These are phyloP conservation scores for Paragorgia papillata DNA, from an alignment of 92 coral and sea anemone species.

Conservation along the genomic window DNA sequence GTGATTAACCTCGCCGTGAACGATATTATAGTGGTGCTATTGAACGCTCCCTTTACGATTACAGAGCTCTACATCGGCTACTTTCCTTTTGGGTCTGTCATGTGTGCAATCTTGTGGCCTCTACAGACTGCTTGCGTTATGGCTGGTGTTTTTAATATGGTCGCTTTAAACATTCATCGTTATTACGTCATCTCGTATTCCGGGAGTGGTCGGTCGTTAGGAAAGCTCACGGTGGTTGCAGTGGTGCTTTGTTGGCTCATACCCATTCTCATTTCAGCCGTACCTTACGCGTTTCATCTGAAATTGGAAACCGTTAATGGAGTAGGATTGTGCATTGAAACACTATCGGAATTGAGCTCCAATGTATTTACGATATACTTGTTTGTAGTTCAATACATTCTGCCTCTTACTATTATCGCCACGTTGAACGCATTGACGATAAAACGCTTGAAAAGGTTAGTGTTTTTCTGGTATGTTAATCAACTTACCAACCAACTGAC, in stretches of 20 bases:
- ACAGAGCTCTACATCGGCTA: background rate
- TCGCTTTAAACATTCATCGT: conserved; percentile 30
- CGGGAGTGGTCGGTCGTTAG: conserved; percentile 3
- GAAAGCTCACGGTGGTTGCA: background rate
- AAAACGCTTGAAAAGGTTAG: conserved; percentile 26
- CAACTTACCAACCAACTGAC: too few species aligned
- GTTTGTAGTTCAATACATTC: conserved; percentile 21
- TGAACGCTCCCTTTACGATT: conserved; percentile 9
- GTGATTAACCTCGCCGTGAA: conserved; percentile 30
- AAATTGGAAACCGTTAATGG: background rate
- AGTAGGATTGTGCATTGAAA: background rate
- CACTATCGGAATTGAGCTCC: background rate
- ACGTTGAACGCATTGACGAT: conserved; percentile 37
- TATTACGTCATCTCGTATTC: conserved; percentile 31
- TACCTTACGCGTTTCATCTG: conserved; percentile 20
- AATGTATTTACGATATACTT: conserved; percentile 14
- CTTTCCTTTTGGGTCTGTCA: conserved; percentile 25
- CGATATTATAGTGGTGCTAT: conserved; percentile 21
- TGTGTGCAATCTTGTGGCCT: conserved; percentile 36
- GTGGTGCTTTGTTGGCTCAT: conserved; percentile 30
- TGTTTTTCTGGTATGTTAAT: background rate
- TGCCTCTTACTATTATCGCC: conserved; percentile 28
- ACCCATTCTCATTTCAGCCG: conserved; percentile 19
- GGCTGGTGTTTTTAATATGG: conserved; percentile 34
- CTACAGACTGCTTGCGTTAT: conserved; percentile 26